Percentiles rank a stretch among this genome's conserved stretches.
These are phyloP conservation scores for Stegophylla sp. DNA, from an alignment of 2,888 invertebrate genomes.

Conservation along the genomic window DNA sequence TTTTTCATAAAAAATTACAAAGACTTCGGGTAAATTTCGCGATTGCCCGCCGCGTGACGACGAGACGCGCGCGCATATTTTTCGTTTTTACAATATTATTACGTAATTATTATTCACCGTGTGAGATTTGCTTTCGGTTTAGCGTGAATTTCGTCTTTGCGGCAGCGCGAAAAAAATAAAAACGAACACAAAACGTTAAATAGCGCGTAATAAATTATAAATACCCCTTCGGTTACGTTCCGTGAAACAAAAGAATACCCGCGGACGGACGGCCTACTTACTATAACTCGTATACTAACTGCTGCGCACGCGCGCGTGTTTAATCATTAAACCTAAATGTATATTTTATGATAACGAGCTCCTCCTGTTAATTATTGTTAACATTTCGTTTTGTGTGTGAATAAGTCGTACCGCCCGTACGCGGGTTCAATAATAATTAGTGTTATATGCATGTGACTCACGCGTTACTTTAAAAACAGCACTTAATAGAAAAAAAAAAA, in stretches of 20 bases:
- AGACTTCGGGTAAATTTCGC: too few species aligned
- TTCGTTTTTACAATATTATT: too few species aligned
- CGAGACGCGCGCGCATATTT: too few species aligned
- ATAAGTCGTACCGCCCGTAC: conserved; percentile 44
- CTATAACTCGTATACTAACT: background rate
- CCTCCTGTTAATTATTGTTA: conserved; percentile 41
- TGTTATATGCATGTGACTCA: conserved; percentile 23
- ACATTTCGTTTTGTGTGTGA: conserved; percentile 43
- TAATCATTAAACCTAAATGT: conserved; percentile 24
- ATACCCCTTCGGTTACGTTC: background rate
- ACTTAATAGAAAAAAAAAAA: too few species aligned
- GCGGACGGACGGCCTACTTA: background rate
- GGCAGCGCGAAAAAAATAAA: too few species aligned
- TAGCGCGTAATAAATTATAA: background rate
- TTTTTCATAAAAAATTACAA: too few species aligned
- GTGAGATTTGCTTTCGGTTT: too few species aligned
- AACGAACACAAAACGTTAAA: background rate
- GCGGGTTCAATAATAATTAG: conserved; percentile 52
- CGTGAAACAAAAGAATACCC: background rate
- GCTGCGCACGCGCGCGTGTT: background rate
- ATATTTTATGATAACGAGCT: conserved; percentile 50
- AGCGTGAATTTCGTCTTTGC: too few species aligned
- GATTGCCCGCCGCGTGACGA: too few species aligned
- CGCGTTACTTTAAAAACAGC: conserved; percentile 29
- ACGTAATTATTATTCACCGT: too few species aligned